Base-by-base conservation (phyloP, 2,888 invertebrate species). In the Eupithecia pulchellata region DNA sequence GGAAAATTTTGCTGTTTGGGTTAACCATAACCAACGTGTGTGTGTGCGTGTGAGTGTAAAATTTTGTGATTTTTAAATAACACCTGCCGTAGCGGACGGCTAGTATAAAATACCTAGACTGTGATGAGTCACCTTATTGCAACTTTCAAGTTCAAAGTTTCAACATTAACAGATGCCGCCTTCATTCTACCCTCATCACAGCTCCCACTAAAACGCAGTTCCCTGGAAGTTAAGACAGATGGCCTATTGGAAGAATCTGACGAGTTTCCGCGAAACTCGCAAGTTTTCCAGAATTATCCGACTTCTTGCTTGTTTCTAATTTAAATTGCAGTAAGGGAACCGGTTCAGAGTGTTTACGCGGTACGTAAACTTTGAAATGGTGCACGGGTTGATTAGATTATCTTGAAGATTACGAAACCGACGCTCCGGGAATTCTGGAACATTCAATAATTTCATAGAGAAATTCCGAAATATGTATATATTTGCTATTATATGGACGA, bases 161-260 rank as follows among this genome's bases (percentile, higher is more conserved):
- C 32, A 5, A 39, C 39, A 39, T 17, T 39, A 17, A 0, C 5
- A 11, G 8, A n/a, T 60, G 58, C 32, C 58, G n/a, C 58, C 0
- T 32, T 32, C 30, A 29, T 52, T 11, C 1, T 25, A 25, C 20
- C 1, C 11, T 27, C 14, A 66, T 69, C 47, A n/a, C n/a, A 58
- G 25, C 39, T 66, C 66, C 25, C 2, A 62, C 68, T 58, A 61
- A 29, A 47, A 52, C 61, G 61, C 47, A 34, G 66, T 52, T 58
- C 52, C n/a, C 34, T 61, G 55, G 67, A 78, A 79, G 77, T 79
- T 77, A 73, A 79, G 78, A 78, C 77, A 75, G 78, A 79, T 79
- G 77, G 75, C 76, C 78, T 72, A 76, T 77, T 73, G 75, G 72
- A 74, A 64, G 68, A 66, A 68, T 76, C 77, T 79, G 78, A 77